These are phyloP conservation scores for Cephus pulcher DNA, from an alignment of 2,888 invertebrate genomes.

Conservation along the genomic window DNA sequence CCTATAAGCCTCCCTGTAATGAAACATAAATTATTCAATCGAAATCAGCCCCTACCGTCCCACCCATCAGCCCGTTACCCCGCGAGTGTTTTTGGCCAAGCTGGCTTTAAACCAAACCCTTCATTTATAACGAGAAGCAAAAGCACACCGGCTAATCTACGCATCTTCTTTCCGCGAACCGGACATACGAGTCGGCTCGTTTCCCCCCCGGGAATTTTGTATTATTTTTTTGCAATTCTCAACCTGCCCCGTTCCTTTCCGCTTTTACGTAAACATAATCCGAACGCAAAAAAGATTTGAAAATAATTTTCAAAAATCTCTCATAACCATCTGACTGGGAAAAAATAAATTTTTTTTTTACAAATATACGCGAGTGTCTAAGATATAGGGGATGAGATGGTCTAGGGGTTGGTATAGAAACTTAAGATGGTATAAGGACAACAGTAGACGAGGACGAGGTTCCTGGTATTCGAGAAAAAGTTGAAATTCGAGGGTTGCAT, in stretches of 20 bases:
- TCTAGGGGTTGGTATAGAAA: neutral
- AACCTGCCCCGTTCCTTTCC: neutral
- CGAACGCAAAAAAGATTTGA: neutral
- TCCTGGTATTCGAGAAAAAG: constrained; percentile 47
- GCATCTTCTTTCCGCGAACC: constrained; percentile 2
- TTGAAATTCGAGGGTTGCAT: constrained; percentile 57
- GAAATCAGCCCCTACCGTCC: constrained; percentile 58
- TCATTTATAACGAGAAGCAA: constrained; percentile 36
- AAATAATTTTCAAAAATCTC: neutral
- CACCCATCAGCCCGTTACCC: constrained; percentile 20
- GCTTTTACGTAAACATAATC: neutral
- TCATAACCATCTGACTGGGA: neutral
- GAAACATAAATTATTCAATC: constrained; percentile 68
- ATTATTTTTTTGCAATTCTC: neutral
- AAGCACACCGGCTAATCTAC: constrained; percentile 3
- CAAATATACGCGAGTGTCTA: neutral
- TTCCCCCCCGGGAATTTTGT: neutral
- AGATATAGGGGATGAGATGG: neutral
- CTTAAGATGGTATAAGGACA: neutral
- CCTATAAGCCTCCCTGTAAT: constrained; percentile 65
- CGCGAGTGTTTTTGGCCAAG: constrained; percentile 45
- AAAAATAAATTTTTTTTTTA: neutral
- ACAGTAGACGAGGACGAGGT: neutral
- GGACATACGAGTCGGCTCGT: neutral
- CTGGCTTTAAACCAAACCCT: constrained; percentile 29